Conservation (phyloP, 2,113 vertebrate genomes). For the Ifrita kowaldi region DNA sequence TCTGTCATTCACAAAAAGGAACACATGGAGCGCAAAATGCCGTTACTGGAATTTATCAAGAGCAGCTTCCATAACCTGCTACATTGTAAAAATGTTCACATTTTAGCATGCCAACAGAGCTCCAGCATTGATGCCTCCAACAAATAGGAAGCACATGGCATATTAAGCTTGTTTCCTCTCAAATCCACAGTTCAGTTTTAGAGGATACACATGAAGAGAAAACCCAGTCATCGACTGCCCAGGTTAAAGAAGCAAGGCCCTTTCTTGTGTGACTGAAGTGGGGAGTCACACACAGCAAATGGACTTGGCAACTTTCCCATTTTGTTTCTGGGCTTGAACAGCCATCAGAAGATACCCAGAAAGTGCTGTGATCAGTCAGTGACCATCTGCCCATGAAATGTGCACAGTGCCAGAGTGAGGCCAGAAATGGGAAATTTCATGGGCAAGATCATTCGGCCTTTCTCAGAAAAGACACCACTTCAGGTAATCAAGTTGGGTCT, state of each 20-base stretch:
- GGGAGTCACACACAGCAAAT: not conserved
- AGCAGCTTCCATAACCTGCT: constrained; percentile 54
- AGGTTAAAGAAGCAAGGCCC: not conserved
- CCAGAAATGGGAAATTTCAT: not conserved
- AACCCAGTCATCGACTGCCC: not conserved
- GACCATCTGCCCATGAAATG: not conserved
- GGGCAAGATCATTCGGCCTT: not conserved
- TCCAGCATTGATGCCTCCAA: constrained; percentile 22
- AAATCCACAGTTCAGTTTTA: not conserved
- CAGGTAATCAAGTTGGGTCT: not conserved
- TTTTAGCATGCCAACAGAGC: constrained; percentile 30
- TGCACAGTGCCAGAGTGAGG: not conserved
- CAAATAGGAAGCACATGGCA: constrained; percentile 57
- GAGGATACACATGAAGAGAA: not conserved
- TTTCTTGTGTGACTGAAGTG: not conserved
- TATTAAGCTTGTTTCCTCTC: constrained; percentile 32
- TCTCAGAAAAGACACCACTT: not conserved
- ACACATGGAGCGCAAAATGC: constrained; percentile 15
- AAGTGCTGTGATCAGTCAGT: not conserved
- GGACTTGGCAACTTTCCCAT: not conserved
- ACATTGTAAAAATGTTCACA: constrained; percentile 30
- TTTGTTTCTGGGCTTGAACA: not conserved
- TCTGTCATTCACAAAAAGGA: constrained; percentile 48
- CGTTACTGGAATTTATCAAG: constrained; percentile 50
- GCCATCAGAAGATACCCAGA: not conserved